Base-by-base conservation (phyloP, 1,140 invertebrate genomes). In the Pollicipes pollicipes region DNA sequence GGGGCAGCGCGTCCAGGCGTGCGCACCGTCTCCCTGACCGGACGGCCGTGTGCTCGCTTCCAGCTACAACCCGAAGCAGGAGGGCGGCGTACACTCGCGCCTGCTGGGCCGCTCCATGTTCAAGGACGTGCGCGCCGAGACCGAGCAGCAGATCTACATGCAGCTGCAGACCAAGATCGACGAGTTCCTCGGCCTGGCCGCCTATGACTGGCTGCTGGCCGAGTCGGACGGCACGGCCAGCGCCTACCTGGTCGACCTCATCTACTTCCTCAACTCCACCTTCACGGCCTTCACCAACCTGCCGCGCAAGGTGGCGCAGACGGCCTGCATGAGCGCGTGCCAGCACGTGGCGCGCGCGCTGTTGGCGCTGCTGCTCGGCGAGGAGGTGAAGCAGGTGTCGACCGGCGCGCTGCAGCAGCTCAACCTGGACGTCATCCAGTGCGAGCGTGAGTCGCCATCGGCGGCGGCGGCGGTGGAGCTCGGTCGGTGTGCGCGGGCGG, bases 381-480 rank as follows among this genome's bases (percentile, higher is more conserved):
- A 93, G 71, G 87, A 96, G 0, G 92, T 90, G 77, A 88, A 91
- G 79, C 88, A 58, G 45, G 2, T 98, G 72, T 95, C 94, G 0
- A 88, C 91, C 77, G 94, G 95, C 66, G 93, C 95, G 27, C 82
- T 99, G 45, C 90, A 97, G 77, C 96, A 99, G 84, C 88, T 99
- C 63, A 96, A 95, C 84, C 84, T 98, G 73, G 96, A 99, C 83
- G 86, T 98, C 3, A 90, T 97, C 76, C 95, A 99, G 79, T 99
- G 96, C 82, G 96, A 99, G 86, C 88, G 45, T 58, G 45, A 58
- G 45, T 58, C 32, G 16, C 16, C 4, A 35, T 35, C 32, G 21
- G 45, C 10, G 2, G 45, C 91, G 13, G 91, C 93, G 71, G 87
- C 96, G 0, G 78, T 88, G 91, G 79, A 88, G 17, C 13, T 58